Base-by-base conservation (phyloP, 2,888 invertebrate species). In the Adelognathus sp. region DNA sequence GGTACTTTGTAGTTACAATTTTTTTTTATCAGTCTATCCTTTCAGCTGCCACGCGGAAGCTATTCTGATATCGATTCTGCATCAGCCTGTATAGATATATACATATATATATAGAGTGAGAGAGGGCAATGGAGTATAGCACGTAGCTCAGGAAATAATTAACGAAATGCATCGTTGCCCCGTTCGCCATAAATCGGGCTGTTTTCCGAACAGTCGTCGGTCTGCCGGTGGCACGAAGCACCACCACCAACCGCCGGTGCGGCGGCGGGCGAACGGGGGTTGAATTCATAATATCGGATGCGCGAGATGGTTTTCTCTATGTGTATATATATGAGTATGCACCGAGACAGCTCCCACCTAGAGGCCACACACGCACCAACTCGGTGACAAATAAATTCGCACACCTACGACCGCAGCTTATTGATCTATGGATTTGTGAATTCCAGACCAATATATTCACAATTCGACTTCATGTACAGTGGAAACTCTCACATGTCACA, bases 91-190 rank as follows among this genome's bases (percentile, higher is more conserved):
- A n/a, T n/a, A n/a, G n/a, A n/a, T n/a, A n/a, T n/a, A n/a, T n/a
- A n/a, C n/a, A n/a, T n/a, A n/a, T n/a, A n/a, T n/a, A n/a, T n/a
- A n/a, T n/a, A n/a, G 31, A 21, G 54, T 11, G 18, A 31, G 61
- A 44, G 63, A 46, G 69, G 27, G 39, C 39, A 16, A 44, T 11
- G 14, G 50, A 41, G 39, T n/a, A n/a, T n/a, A 69, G 50, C 60
- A 50, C 66, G 79, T 79, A 83, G 81, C 77, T 84, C 78, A 76
- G 84, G 82, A 85, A 86, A 86, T 86, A 86, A 86, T 86, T 86
- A 86, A 85, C 86, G 84, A 85, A 86, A 85, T 85, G 86, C 85
- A 84, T 83, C 83, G 84, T 85, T 85, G 81, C 79, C 80, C 82
- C 82, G 79, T 73, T 77, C 72, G 69, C 85, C 80, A 86, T 87